Conservation (phyloP, 2,113 vertebrate genomes). For the Mellivora capensis region DNA sequence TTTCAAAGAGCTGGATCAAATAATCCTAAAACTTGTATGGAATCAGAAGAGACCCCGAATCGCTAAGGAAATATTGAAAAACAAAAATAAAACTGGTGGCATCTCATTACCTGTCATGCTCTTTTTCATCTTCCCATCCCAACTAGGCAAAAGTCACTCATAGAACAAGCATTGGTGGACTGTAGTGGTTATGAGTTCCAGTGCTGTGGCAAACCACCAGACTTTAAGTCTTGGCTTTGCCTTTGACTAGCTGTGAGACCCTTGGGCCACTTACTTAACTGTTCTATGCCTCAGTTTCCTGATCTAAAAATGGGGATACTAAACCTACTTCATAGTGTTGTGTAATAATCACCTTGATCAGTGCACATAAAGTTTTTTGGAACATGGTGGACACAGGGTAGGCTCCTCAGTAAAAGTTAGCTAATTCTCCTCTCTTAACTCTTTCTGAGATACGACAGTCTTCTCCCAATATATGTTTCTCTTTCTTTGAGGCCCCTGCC, state of each 20-base stretch:
- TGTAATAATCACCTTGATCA: neutral
- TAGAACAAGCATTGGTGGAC: accelerated
- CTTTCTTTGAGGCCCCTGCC: neutral
- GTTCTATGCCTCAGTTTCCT: neutral
- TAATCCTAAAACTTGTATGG: no score
- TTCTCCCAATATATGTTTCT: neutral
- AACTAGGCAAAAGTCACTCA: neutral
- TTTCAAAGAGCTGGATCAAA: no score
- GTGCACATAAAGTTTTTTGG: neutral
- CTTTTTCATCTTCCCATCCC: neutral
- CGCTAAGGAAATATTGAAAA: no score
- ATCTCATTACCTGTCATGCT: neutral
- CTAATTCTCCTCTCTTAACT: neutral
- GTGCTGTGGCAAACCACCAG: neutral
- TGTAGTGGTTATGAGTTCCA: neutral
- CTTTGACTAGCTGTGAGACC: neutral
- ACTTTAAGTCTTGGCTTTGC: neutral
- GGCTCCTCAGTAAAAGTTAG: neutral
- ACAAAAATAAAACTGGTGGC: no score
- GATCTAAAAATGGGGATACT: neutral
- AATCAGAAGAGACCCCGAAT: no score
- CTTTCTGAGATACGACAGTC: neutral
- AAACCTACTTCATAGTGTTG: neutral
- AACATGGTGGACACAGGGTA: neutral
- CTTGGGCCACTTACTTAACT: neutral